These are phyloP conservation scores for Corapipo altera DNA, from an alignment of 2,113 vertebrate species.

Conservation along the genomic window DNA sequence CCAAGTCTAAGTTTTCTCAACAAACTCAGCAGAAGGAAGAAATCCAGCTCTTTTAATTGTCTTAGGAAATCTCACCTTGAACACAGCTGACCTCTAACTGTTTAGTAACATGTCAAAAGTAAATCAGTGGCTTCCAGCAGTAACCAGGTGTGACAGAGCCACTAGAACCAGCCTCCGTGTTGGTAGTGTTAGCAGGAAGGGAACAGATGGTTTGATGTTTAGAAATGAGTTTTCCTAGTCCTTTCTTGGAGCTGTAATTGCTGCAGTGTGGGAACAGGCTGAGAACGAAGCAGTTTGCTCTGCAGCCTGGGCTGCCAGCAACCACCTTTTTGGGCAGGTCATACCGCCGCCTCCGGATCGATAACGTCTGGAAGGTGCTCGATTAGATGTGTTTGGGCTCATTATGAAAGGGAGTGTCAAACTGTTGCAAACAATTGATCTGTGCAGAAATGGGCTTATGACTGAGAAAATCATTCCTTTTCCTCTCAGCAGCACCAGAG, in stretches of 20 bases:
- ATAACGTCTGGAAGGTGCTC: not conserved
- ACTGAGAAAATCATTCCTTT: not conserved
- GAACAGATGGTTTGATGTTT: not conserved
- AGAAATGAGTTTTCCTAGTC: not conserved
- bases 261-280: not conserved
- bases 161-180: not conserved
- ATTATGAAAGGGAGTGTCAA: not conserved
- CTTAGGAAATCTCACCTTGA: not conserved
- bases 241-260: fast-evolving
- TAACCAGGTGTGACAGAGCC: not conserved
- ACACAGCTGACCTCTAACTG: not conserved
- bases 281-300: fast-evolving
- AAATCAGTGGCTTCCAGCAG: not conserved
- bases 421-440: not conserved
- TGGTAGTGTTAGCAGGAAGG: fast-evolving
- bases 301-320: not conserved
- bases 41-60: not conserved
- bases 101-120: not conserved
- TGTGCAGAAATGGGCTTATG: not conserved
- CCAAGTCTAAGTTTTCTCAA: not conserved
- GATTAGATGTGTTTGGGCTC: not conserved
- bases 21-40: not conserved
- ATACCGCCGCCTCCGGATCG: fast-evolving
- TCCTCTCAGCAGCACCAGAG: not conserved
- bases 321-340: fast-evolving